phyloP scores from a whole-genome alignment of 2,888 invertebrate species.

The Pegoplata infirma region DNA sequence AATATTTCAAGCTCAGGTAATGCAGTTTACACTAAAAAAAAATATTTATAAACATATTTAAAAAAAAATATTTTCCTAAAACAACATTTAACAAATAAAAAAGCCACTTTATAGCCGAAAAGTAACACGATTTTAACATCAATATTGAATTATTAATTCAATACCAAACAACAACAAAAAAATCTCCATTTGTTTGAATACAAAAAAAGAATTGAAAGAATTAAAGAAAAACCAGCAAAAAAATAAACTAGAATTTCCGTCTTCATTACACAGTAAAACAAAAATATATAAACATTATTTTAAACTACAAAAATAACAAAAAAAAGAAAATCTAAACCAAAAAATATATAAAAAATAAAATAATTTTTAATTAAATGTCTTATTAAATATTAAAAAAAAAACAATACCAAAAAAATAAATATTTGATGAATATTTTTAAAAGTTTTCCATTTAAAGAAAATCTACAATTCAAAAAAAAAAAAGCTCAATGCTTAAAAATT shows the following conservation, averaged over 20 bases:
- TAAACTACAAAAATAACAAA: conserved; percentile 23
- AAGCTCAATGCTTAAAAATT: conserved; percentile 11
- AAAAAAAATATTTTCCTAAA: background rate
- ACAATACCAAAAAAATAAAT: conserved; percentile 21
- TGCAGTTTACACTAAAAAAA: conserved; percentile 64
- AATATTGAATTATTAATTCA: conserved; percentile 20
- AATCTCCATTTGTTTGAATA: conserved; percentile 44
- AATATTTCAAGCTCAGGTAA: conserved; percentile 25
- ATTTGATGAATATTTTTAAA: conserved; percentile 61
- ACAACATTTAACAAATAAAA: conserved; percentile 1
- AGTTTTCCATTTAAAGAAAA: conserved; percentile 67
- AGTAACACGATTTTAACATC: conserved; percentile 56
- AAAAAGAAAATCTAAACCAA: conserved; percentile 19
- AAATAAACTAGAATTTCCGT: conserved; percentile 59
- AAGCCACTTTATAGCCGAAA: conserved; percentile 65
- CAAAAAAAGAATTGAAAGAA: conserved; percentile 15
- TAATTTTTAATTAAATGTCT: conserved; percentile 59
- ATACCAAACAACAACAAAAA: conserved; percentile 21
- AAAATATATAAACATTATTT: conserved; percentile 23
- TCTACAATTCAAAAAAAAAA: conserved; percentile 35
- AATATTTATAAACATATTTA: background rate
- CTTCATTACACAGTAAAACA: conserved; percentile 61
- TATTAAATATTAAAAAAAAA: conserved; percentile 52
- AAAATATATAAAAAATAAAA: conserved; percentile 38
- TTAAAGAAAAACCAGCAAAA: conserved; percentile 29